A percentile compares a stretch with the other conserved stretches of the same genome.
These are phyloP conservation scores for Leiothrix lutea DNA, from an alignment of 2,113 vertebrate species.

Conservation along the genomic window DNA sequence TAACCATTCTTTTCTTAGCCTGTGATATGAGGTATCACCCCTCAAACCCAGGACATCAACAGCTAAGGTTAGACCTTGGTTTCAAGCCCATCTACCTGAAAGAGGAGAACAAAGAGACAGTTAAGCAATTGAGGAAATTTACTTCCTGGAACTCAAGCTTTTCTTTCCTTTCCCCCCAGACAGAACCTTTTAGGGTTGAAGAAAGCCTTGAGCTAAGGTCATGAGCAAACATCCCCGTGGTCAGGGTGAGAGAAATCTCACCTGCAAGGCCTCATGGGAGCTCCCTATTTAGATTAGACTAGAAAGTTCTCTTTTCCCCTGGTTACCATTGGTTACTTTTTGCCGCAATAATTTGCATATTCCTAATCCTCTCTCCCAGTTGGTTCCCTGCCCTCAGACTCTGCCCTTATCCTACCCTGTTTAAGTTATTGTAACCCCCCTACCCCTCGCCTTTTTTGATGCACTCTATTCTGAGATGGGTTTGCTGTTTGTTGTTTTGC, in stretches of 20 bases:
- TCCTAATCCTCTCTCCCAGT: background rate
- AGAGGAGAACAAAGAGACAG: background rate
- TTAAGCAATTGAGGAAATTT: background rate
- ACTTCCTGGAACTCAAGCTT: background rate
- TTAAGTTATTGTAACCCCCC: background rate
- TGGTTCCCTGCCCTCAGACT: background rate
- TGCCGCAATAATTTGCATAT: background rate
- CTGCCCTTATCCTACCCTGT: background rate
- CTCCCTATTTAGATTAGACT: background rate
- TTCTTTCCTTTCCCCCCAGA: background rate
- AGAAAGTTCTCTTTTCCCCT: background rate
- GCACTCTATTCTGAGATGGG: background rate
- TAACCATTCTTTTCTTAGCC: background rate
- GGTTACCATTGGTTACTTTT: background rate
- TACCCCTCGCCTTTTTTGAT: rapidly evolving
- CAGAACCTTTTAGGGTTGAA: background rate
- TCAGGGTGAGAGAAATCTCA: background rate
- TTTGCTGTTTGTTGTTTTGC: background rate
- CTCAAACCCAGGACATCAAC: background rate
- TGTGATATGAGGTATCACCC: background rate
- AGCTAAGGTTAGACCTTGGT: background rate
- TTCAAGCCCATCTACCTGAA: background rate
- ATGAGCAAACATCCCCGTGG: background rate
- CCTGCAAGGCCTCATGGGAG: background rate
- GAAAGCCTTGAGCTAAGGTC: background rate